Percentiles rank a stretch among this genome's conserved stretches.
phyloP scores from a whole-genome alignment of 2,888 invertebrate genomes.

The Drosophila meridionalis region DNA sequence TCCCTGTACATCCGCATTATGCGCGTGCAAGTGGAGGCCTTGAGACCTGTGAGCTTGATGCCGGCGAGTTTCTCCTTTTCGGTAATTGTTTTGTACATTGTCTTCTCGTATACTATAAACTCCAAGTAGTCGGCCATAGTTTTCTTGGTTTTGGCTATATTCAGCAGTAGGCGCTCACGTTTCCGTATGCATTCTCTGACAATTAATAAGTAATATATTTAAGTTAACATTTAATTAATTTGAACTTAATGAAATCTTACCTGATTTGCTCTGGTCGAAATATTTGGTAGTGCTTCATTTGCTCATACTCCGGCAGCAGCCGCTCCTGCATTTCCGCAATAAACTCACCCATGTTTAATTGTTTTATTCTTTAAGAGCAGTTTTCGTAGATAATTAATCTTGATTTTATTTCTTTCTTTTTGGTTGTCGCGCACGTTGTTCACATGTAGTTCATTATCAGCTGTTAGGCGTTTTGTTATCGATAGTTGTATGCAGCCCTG shows the following conservation, averaged over 20 bases:
- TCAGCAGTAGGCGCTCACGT: conserved; percentile 77
- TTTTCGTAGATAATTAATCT: neutral
- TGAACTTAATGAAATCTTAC: conserved; percentile 83
- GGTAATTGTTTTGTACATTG: conserved; percentile 72
- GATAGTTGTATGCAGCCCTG: conserved; percentile 22
- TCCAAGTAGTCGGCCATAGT: conserved; percentile 75
- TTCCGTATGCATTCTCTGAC: conserved; percentile 76
- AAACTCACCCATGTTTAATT: conserved; percentile 90
- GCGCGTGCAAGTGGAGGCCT: conserved; percentile 88
- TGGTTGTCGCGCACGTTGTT: conserved; percentile 43
- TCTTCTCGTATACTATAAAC: conserved; percentile 82
- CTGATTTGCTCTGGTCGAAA: conserved; percentile 90
- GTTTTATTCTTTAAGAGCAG: neutral
- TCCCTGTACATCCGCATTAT: conserved; percentile 91
- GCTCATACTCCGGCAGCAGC: conserved; percentile 92
- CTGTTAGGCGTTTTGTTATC: conserved; percentile 24
- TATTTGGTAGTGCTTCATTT: conserved; percentile 90
- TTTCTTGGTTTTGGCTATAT: conserved; percentile 75
- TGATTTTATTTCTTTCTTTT: neutral
- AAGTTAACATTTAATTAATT: neutral
- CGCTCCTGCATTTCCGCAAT: conserved; percentile 92
- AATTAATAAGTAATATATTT: neutral
- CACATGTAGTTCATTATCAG: conserved; percentile 25
- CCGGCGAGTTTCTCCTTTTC: conserved; percentile 88
- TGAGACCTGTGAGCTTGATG: conserved; percentile 87